These are phyloP conservation scores for Burhinus oedicnemus DNA, from an alignment of 2,113 vertebrate species.

Conservation along the genomic window DNA sequence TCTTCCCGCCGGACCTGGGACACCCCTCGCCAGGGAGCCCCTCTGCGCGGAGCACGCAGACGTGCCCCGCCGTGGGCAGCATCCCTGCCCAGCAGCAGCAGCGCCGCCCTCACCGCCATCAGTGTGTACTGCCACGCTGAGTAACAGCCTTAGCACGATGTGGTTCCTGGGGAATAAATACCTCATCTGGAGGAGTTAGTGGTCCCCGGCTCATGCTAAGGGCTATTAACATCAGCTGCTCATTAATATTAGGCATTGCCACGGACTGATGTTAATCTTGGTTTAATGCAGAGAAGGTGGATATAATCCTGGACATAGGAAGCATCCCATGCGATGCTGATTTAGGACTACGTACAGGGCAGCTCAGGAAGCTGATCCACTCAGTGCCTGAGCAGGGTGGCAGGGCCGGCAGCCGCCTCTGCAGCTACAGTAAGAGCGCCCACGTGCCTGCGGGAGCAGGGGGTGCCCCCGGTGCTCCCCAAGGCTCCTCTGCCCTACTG, in stretches of 20 bases:
- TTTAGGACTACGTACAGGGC: neutral
- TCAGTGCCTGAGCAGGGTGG: fast-evolving
- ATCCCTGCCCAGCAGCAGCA: neutral
- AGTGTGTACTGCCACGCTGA: fast-evolving
- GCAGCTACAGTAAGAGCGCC: neutral
- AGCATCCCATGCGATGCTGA: neutral
- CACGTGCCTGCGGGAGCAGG: fast-evolving
- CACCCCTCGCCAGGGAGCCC: no score
- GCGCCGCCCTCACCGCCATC: fast-evolving
- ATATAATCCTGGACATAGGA: neutral
- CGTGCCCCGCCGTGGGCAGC: neutral
- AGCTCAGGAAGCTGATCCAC: neutral
- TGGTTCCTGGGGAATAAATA: neutral
- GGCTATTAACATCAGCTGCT: neutral
- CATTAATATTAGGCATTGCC: neutral
- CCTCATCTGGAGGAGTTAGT: neutral
- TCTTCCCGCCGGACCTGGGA: neutral
- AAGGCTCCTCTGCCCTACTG: neutral
- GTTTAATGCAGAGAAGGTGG: neutral
- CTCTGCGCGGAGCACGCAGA: neutral
- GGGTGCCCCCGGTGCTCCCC: neutral
- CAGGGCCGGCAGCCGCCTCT: neutral
- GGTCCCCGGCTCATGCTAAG: neutral
- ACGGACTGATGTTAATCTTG: neutral
- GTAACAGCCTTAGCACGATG: neutral